Conservation (phyloP, 2,113 vertebrate species). For the Herpailurus yagouaroundi region DNA sequence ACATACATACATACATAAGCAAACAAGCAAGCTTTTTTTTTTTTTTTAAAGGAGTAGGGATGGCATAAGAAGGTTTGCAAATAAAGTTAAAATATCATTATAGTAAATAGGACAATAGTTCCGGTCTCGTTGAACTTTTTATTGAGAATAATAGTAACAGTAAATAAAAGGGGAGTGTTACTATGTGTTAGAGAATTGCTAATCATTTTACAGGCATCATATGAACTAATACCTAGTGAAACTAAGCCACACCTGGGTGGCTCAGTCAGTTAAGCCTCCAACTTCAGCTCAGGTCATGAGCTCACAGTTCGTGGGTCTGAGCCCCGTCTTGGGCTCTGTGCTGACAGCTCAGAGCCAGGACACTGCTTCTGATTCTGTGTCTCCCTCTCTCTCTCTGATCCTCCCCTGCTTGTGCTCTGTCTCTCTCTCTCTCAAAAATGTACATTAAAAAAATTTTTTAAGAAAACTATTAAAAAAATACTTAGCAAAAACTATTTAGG, state of each 20-base stretch:
- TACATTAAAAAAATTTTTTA: too few relatives aligned
- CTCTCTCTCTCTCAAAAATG: too few relatives aligned
- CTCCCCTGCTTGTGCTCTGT: too few relatives aligned
- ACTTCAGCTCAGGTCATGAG: too few relatives aligned
- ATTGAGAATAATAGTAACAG: slow-evolving; percentile 5
- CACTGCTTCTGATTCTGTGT: too few relatives aligned
- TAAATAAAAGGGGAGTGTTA: background rate
- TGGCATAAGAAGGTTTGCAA: slow-evolving; percentile 39
- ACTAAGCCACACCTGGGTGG: background rate
- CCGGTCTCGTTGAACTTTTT: slow-evolving; percentile 11
- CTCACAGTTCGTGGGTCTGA: too few relatives aligned
- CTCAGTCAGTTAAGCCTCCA: too few relatives aligned
- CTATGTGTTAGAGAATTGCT: background rate
- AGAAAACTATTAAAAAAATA: background rate
- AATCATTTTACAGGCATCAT: slow-evolving; percentile 10
- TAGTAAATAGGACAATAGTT: slow-evolving; percentile 23
- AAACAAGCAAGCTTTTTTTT: too few relatives aligned
- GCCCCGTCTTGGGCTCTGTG: too few relatives aligned
- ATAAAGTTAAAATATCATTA: slow-evolving; percentile 42
- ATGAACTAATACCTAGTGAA: slow-evolving; percentile 38
- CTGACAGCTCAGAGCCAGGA: too few relatives aligned
- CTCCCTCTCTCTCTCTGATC: too few relatives aligned
- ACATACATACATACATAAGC: too few relatives aligned
- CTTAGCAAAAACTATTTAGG: background rate
- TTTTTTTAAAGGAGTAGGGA: background rate